Conservation (phyloP, 2,888 invertebrate species). For the Mesodorylaimus sp. region DNA sequence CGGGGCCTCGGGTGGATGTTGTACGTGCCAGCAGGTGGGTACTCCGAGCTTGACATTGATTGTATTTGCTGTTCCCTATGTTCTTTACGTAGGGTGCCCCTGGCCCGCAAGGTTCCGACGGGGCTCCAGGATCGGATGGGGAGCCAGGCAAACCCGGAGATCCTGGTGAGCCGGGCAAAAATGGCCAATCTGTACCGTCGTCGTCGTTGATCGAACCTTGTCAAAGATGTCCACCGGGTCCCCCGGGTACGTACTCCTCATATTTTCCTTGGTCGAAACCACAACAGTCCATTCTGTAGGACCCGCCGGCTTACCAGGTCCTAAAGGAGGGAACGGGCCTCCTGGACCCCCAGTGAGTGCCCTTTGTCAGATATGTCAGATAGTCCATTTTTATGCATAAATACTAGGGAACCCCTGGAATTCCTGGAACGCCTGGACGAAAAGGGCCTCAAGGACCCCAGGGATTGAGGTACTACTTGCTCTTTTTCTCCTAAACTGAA, state of each 20-base stretch:
- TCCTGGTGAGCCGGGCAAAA: neutral
- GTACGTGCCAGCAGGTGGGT: neutral
- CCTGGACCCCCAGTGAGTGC: too few relatives aligned
- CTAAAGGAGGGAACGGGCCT: slow-evolving; percentile 1
- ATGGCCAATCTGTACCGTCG: neutral
- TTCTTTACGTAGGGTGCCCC: neutral
- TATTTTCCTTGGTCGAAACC: too few relatives aligned
- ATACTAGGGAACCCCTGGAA: slow-evolving; percentile 10
- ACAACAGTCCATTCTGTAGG: too few relatives aligned
- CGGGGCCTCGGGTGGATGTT: neutral
- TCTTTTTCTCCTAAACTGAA: too few relatives aligned
- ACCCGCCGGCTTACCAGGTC: slow-evolving; percentile 9
- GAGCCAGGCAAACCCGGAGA: neutral
- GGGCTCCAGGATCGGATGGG: neutral
- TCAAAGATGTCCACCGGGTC: slow-evolving; percentile 3
- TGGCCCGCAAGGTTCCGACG: neutral
- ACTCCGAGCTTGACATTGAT: neutral
- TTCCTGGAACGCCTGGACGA: slow-evolving; percentile 11
- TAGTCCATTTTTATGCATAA: too few relatives aligned
- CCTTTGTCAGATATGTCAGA: too few relatives aligned
- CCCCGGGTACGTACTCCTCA: slow-evolving; percentile 3
- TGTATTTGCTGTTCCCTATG: neutral
- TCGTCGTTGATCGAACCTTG: neutral
- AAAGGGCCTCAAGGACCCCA: slow-evolving; percentile 10
- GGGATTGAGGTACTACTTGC: slow-evolving; percentile 2